These are phyloP conservation scores for Achatina immaculata DNA, from an alignment of 1,140 invertebrate species.

Conservation along the genomic window DNA sequence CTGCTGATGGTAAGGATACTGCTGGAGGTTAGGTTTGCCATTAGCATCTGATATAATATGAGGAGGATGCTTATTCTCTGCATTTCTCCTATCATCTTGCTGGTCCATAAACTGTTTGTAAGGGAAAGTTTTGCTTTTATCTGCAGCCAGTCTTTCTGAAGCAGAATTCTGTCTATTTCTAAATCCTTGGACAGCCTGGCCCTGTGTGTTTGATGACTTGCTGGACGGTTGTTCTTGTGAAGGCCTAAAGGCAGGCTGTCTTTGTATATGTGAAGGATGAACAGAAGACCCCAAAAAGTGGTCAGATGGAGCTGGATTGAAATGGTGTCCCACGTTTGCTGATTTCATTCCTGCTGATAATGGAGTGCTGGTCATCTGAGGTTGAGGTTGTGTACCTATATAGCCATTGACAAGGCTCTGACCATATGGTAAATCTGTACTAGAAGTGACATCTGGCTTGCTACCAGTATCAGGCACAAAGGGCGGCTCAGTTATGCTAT, in stretches of 20 bases:
- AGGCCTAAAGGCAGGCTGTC: neutral
- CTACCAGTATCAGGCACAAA: neutral
- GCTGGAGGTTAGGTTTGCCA: neutral
- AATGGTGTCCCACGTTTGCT: neutral
- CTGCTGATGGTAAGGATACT: neutral
- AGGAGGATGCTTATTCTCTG: neutral
- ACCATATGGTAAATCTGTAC: neutral
- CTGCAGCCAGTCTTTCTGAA: constrained; percentile 2
- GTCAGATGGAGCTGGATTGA: neutral
- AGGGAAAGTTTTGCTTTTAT: neutral
- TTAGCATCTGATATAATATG: neutral
- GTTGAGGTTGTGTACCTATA: neutral
- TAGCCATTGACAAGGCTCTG: constrained; percentile 13
- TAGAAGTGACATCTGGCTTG: neutral
- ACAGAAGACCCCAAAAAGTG: neutral
- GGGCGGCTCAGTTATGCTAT: constrained; percentile 28
- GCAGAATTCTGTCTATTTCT: neutral
- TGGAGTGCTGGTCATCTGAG: constrained; percentile 28
- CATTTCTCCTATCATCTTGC: constrained; percentile 7
- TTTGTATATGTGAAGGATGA: neutral
- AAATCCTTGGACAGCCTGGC: neutral
- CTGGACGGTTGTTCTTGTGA: neutral
- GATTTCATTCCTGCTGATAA: constrained; percentile 1
- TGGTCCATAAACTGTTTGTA: neutral
- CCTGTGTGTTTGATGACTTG: neutral